Evolutionary conservation across 1,140 invertebrate species (phyloP).

Genomic region (Drosophila bocki): DNA sequence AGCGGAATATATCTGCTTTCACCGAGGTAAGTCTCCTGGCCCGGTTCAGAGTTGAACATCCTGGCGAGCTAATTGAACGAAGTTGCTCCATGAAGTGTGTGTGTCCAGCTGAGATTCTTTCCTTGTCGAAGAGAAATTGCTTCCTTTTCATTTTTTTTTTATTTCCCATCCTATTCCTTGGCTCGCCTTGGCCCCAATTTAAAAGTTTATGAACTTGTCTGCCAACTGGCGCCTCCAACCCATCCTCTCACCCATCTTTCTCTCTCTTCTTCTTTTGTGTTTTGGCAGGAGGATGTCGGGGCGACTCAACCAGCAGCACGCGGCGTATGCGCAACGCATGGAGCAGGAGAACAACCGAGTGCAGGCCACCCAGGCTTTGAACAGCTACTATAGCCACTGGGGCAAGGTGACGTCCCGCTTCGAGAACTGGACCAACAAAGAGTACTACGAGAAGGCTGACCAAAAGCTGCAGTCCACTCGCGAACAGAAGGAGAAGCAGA

Average conservation of each 20-base stretch:
- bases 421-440: conserved; percentile 86
- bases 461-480: conserved; percentile 76
- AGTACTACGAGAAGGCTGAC: conserved; percentile 86
- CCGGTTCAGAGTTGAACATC: conserved; percentile 22
- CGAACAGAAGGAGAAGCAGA: conserved; percentile 84
- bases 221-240: conserved; percentile 69
- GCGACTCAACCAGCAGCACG: conserved; percentile 74
- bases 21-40: conserved; percentile 20
- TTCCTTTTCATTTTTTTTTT: neutral
- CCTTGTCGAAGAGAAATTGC: conserved; percentile 22
- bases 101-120: conserved; percentile 49
- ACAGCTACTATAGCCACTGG: conserved; percentile 83
- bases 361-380: conserved; percentile 71
- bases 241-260: conserved; percentile 10
- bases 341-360: conserved; percentile 73
- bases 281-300: conserved; percentile 86
- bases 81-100: conserved; percentile 14
- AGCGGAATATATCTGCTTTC: conserved; percentile 32
- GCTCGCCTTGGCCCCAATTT: conserved; percentile 86
- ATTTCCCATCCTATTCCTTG: neutral
- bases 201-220: conserved; percentile 88
- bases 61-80: conserved; percentile 42
- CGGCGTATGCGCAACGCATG: conserved; percentile 66
- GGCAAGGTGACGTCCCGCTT: conserved; percentile 80
- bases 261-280: conserved; percentile 48